A percentile compares a stretch with the other conserved stretches of the same genome.
phyloP scores from a whole-genome alignment of 2,113 vertebrate species.

The Lampris incognitus region DNA sequence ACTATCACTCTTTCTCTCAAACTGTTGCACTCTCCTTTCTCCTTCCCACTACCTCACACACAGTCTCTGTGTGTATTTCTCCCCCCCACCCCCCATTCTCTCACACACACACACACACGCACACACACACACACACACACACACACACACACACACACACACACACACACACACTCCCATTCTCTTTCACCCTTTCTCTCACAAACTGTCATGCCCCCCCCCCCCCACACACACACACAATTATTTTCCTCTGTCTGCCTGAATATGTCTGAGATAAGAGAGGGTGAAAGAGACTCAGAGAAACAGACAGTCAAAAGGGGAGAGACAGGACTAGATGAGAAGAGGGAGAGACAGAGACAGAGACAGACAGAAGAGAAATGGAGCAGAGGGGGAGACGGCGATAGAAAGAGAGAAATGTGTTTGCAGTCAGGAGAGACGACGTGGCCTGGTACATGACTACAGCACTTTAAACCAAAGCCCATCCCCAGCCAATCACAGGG shows the following conservation, averaged over 20 bases:
- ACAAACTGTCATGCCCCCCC: too few relatives aligned
- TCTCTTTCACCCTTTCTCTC: too few relatives aligned
- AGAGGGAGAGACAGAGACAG: not conserved
- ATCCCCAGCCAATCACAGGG: conserved; percentile 34
- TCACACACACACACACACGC: too few relatives aligned
- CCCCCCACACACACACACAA: too few relatives aligned
- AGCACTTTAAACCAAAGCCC: conserved; percentile 21
- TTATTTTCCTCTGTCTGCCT: conserved; percentile 36
- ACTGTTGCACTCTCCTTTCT: too few relatives aligned
- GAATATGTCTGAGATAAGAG: not conserved
- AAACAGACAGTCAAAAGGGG: not conserved
- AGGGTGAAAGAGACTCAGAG: not conserved
- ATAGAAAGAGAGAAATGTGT: not conserved
- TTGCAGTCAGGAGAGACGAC: conserved; percentile 14
- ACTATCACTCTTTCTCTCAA: too few relatives aligned
- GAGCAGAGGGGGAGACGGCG: not conserved
- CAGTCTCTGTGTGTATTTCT: too few relatives aligned
- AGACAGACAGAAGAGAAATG: not conserved
- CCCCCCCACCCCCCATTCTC: too few relatives aligned
- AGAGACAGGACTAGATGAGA: not conserved
- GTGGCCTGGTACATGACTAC: not conserved
- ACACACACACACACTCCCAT: too few relatives aligned
- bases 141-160: too few relatives aligned
- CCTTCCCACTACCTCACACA: too few relatives aligned
- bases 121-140: too few relatives aligned